A percentile compares a stretch with the other conserved stretches of the same genome.
These are phyloP conservation scores for Scaptomyza graminum DNA, from an alignment of 1,140 invertebrate genomes.

Conservation along the genomic window DNA sequence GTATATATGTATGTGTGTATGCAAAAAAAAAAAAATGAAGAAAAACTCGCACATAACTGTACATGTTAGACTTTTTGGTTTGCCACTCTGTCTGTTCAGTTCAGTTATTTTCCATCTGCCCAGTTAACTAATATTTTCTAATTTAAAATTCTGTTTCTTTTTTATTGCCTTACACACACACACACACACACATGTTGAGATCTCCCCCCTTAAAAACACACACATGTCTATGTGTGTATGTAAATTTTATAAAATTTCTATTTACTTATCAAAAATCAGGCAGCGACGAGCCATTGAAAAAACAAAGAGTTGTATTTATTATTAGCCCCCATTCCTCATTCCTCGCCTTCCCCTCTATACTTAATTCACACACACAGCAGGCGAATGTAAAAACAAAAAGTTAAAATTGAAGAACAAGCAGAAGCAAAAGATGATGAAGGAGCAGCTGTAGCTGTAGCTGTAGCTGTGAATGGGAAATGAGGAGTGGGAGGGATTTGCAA, in stretches of 20 bases:
- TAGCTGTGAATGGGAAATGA: neutral
- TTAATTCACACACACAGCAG: conserved; percentile 36
- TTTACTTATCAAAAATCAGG: conserved; percentile 81
- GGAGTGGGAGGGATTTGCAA: neutral
- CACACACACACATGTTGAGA: conserved; percentile 3
- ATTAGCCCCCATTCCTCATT: conserved; percentile 28
- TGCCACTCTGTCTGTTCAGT: conserved; percentile 14
- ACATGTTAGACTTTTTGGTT: conserved; percentile 19
- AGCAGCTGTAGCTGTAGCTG: conserved; percentile 13
- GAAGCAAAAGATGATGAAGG: conserved; percentile 43
- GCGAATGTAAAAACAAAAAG: conserved; percentile 38
- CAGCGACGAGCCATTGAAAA: conserved; percentile 51
- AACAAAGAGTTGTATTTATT: conserved; percentile 69
- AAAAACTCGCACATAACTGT: conserved; percentile 69
- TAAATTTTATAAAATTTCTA: conserved; percentile 79
- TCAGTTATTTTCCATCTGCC: conserved; percentile 19
- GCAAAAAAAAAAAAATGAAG: conserved; percentile 19
- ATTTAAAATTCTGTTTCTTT: conserved; percentile 82
- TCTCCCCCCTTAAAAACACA: conserved; percentile 1
- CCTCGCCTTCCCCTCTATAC: neutral
- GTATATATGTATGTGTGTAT: conserved; percentile 26
- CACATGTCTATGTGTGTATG: conserved; percentile 36
- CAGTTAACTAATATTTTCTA: conserved; percentile 79
- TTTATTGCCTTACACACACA: conserved; percentile 57
- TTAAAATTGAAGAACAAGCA: conserved; percentile 38